Evolutionary conservation across 2,113 vertebrate genomes (phyloP).

Genomic region (Trogon surrucura): DNA sequence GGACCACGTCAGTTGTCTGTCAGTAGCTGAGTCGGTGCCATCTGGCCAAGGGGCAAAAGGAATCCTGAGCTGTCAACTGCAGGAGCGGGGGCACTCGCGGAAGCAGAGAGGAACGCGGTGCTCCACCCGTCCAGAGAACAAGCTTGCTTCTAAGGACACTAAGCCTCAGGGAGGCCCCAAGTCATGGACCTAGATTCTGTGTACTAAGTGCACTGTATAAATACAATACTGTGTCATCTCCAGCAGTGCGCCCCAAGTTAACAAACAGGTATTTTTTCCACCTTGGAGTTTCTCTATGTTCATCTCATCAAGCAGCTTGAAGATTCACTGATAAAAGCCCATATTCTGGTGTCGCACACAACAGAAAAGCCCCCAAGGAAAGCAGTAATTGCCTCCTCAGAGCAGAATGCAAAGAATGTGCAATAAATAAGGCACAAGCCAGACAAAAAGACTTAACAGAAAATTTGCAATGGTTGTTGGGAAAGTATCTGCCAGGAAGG

Average conservation of each 20-base stretch:
- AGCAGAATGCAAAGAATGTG: not conserved
- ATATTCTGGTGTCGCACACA: not conserved
- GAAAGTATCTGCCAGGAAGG: not conserved
- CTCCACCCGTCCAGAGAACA: not conserved
- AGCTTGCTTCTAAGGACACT: not conserved
- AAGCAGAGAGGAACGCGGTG: not conserved
- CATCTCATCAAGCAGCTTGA: not conserved
- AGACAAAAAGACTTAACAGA: not conserved
- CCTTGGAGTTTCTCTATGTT: not conserved
- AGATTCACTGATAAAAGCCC: not conserved
- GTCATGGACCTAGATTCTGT: not conserved
- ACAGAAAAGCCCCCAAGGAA: not conserved
- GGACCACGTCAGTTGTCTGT: not conserved
- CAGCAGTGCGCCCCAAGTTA: not conserved
- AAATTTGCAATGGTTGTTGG: not conserved
- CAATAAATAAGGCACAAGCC: not conserved
- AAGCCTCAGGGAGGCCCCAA: not conserved
- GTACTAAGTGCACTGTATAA: not conserved
- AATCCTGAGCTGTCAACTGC: not conserved
- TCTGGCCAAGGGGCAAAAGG: not conserved
- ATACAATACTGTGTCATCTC: not conserved
- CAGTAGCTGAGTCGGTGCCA: not conserved
- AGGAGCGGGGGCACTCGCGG: rapidly evolving
- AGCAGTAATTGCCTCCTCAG: not conserved
- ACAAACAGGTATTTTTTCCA: not conserved